phyloP scores from a whole-genome alignment of 2,797 vertebrate species.

The Tokudaia muenninki region DNA sequence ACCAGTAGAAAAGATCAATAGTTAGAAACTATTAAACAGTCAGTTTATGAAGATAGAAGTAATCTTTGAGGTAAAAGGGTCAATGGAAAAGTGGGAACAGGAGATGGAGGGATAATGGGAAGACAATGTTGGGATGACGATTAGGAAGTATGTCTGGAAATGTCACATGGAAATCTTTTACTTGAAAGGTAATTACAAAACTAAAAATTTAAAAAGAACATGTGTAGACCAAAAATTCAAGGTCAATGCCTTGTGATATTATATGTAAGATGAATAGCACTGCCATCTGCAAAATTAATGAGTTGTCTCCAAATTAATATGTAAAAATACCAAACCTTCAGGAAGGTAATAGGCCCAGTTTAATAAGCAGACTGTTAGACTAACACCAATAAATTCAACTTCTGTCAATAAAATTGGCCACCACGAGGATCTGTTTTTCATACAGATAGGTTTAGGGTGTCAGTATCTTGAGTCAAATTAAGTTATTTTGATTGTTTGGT shows the following conservation, averaged over 20 bases:
- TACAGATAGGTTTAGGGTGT: neutral
- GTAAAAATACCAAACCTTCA: neutral
- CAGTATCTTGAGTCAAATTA: neutral
- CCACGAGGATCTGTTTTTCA: neutral
- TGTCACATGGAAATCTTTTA: neutral
- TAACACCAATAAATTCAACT: neutral
- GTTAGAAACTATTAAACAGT: slow-evolving; percentile 13
- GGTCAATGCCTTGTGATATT: neutral
- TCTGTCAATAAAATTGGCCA: neutral
- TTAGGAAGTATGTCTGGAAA: neutral
- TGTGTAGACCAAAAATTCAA: neutral
- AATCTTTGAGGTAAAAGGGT: neutral
- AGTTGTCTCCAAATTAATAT: neutral
- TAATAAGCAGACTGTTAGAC: neutral
- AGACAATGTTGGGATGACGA: neutral
- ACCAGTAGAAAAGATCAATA: neutral
- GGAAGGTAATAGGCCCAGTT: neutral
- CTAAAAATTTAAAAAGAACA: neutral
- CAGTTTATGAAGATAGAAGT: neutral
- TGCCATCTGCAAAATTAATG: neutral
- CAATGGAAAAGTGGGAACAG: neutral
- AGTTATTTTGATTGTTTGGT: neutral
- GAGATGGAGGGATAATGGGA: neutral
- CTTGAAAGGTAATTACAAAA: neutral
- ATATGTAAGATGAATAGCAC: neutral